Evolutionary conservation across 2,113 vertebrate species (phyloP), one percentile per base, ranked within the genome.

Genomic region (Passer montanus): DNA sequence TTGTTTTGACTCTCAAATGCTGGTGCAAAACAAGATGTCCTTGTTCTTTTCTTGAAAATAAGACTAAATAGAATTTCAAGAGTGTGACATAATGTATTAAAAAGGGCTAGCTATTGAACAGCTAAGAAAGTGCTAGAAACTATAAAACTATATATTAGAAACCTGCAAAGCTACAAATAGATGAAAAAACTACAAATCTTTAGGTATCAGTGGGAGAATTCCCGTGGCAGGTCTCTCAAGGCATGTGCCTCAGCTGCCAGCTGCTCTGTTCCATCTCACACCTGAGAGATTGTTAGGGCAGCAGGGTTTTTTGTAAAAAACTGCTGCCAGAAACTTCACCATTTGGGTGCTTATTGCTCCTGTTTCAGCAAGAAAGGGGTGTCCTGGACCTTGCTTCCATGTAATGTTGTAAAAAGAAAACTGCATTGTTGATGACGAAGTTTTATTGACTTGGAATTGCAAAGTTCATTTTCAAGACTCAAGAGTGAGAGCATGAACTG

Each of bases 381-480:
- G 50, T 15, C 30, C 49, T 76, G 27, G 23, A 37, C 62, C 15
- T 43, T 73, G 46, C 26, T 62, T 69, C 39, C 35, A 12, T 5
- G 0, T 27, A 47, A 20, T 10, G 1, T n/a, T 73, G 52, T 59
- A 28, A 43, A 77, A 43, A 60, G 13, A 76, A 55, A 76, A 22
- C 10, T 2, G 18, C 22, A 12, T 58, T 63, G 41, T 27, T 79
- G 33, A 35, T 76, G 6, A 1, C 1, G 0, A 46, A 37, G 5
- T 56, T 93, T 43, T 55, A 52, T 33, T 73, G 70, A 35, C 50
- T 73, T 62, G 2, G 23, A 46, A 27, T 84, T 70, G 83, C 50
- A 74, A 58, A 69, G 33, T 13, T 58, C 0, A 8, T 79, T 93
- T 76, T 68, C 43, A 19, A 31, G 33, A 28, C 5, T 74, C 35